A percentile compares a stretch with the other conserved stretches of the same genome.
These are phyloP conservation scores for Ichneumoninae sp. DNA, from an alignment of 2,888 invertebrate genomes.

Conservation along the genomic window DNA sequence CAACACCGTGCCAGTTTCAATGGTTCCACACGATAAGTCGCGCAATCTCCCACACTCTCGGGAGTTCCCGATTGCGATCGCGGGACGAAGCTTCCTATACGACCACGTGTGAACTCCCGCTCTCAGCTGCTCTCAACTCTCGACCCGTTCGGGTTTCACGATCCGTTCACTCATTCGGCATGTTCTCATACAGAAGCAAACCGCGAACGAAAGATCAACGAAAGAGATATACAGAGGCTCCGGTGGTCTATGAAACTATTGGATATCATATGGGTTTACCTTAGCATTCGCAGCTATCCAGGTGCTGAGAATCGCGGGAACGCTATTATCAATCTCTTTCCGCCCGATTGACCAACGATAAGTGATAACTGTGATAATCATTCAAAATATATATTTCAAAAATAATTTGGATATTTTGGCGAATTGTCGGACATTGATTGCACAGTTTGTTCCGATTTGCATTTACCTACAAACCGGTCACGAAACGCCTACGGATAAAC, in stretches of 20 bases:
- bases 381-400: not conserved
- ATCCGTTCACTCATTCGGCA: slow-evolving; percentile 15
- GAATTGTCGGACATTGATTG: no score
- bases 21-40: slow-evolving; percentile 53
- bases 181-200: slow-evolving; percentile 25
- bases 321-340: slow-evolving; percentile 9
- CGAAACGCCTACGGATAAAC: not conserved
- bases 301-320: not conserved
- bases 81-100: not conserved
- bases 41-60: slow-evolving; percentile 49
- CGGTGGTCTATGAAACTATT: slow-evolving; percentile 13
- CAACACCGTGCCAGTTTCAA: slow-evolving; percentile 24
- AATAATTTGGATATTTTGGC: not conserved
- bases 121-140: not conserved
- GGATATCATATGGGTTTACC: not conserved
- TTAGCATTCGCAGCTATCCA: not conserved
- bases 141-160: slow-evolving; percentile 1
- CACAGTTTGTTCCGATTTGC: not conserved
- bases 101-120: slow-evolving; percentile 38
- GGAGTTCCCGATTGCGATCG: slow-evolving; percentile 49
- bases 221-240: slow-evolving; percentile 28
- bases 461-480: not conserved
- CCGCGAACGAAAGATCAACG: slow-evolving; percentile 25
- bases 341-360: not conserved
- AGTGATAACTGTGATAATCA: no score